Conservation (phyloP, 2,888 invertebrate genomes). For the Maniola hyperantus region DNA sequence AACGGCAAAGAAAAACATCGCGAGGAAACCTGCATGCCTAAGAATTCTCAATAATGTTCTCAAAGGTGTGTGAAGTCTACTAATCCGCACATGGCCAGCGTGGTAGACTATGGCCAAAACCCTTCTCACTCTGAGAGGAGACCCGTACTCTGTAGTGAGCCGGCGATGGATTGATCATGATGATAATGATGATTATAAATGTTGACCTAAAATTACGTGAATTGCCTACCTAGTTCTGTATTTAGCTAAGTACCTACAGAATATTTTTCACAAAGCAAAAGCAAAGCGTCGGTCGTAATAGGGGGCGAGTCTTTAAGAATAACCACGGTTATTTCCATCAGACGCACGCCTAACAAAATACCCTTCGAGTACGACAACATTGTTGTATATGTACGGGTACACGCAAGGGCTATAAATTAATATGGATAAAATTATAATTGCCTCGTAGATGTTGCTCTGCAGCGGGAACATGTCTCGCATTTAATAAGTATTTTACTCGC, state of each 20-base stretch:
- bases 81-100: too few species aligned
- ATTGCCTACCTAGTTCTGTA: not conserved
- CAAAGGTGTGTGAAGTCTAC: too few species aligned
- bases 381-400: slow-evolving; percentile 48
- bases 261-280: slow-evolving; percentile 9
- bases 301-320: slow-evolving; percentile 49
- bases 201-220: too few species aligned
- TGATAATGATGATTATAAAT: too few species aligned
- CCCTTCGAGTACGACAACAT: slow-evolving; percentile 62
- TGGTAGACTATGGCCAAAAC: too few species aligned
- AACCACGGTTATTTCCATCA: slow-evolving; percentile 70
- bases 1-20: too few species aligned
- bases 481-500: slow-evolving; percentile 6
- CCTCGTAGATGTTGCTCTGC: slow-evolving; percentile 16
- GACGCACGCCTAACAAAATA: slow-evolving; percentile 62
- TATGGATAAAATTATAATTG: slow-evolving; percentile 35
- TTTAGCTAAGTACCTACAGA: not conserved
- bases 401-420: slow-evolving; percentile 34
- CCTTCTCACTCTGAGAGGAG: too few species aligned
- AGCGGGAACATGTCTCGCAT: slow-evolving; percentile 19
- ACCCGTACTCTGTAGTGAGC: too few species aligned
- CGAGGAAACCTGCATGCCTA: too few species aligned
- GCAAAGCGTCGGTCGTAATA: slow-evolving; percentile 33
- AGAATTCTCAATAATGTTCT: too few species aligned
- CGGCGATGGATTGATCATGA: too few species aligned